Percentiles rank a stretch among this genome's conserved stretches.
Conservation (phyloP, 1,140 invertebrate genomes). For the Philopotamus ludificatus region DNA sequence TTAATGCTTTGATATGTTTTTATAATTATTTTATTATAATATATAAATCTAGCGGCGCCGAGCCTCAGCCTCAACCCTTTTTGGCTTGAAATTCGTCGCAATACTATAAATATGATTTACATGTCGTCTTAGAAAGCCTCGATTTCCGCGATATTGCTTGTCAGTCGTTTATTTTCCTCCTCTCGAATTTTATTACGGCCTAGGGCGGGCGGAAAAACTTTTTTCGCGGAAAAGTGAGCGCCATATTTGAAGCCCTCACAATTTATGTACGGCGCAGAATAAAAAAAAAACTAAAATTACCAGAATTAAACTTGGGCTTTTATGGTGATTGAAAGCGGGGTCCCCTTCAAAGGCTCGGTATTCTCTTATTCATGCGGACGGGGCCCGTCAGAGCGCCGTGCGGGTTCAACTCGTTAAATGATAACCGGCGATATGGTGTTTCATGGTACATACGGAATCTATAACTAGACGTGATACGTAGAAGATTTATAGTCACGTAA, state of each 20-base stretch:
- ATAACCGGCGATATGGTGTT: too few relatives aligned
- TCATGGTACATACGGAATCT: too few relatives aligned
- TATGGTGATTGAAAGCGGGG: not conserved
- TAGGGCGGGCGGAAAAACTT: not conserved
- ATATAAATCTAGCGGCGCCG: too few relatives aligned
- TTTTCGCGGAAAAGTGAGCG: conserved; percentile 6
- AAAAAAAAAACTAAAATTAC: not conserved
- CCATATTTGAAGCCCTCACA: conserved; percentile 1
- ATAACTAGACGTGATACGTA: too few relatives aligned
- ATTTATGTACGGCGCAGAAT: not conserved
- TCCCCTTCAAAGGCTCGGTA: too few relatives aligned
- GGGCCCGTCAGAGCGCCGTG: too few relatives aligned
- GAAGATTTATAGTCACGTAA: too few relatives aligned
- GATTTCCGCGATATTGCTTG: conserved; percentile 26
- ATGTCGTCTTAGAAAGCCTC: conserved; percentile 26
- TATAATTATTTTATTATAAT: too few relatives aligned
- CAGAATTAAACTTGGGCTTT: not conserved
- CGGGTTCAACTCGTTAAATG: too few relatives aligned
- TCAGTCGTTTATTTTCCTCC: conserved; percentile 36
- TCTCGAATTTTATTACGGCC: conserved; percentile 31
- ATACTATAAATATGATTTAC: conserved; percentile 40
- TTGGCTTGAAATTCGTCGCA: not conserved
- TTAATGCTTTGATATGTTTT: too few relatives aligned
- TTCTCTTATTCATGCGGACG: too few relatives aligned
- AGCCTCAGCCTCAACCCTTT: too few relatives aligned